These are phyloP conservation scores for Octopus sinensis DNA, from an alignment of 1,140 invertebrate genomes.

Conservation along the genomic window DNA sequence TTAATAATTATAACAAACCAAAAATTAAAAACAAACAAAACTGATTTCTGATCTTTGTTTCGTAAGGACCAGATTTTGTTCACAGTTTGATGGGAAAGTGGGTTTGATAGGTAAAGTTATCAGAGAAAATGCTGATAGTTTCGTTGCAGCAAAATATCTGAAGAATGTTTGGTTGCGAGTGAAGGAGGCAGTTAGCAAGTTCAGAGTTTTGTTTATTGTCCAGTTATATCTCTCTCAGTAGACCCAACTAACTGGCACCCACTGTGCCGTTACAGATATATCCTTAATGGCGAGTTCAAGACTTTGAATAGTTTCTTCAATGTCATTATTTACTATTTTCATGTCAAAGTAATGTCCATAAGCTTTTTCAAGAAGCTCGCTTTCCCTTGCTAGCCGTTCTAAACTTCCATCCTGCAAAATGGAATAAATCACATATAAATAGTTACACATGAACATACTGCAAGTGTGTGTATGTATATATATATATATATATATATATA, in stretches of 20 bases:
- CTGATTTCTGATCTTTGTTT: too few relatives aligned
- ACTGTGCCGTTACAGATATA: constrained; percentile 86
- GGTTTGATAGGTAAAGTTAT: too few relatives aligned
- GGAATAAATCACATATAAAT: neutral
- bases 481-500: constrained; percentile 5
- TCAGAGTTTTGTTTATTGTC: too few relatives aligned
- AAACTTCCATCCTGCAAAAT: constrained; percentile 72
- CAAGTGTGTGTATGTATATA: neutral
- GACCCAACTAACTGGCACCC: constrained; percentile 70
- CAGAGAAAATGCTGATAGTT: too few relatives aligned
- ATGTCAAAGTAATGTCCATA: constrained; percentile 98
- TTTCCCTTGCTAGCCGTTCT: constrained; percentile 91
- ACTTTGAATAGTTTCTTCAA: constrained; percentile 93
- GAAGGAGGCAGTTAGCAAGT: too few relatives aligned
- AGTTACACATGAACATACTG: neutral
- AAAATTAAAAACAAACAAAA: too few relatives aligned
- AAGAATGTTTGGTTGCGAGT: too few relatives aligned
- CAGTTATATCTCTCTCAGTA: constrained; percentile 38
- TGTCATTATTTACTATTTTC: constrained; percentile 98
- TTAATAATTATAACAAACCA: too few relatives aligned
- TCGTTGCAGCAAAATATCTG: too few relatives aligned
- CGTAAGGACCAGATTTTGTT: too few relatives aligned
- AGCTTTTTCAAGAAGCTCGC: constrained; percentile 88
- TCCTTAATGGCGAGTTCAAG: constrained; percentile 87
- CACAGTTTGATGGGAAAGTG: too few relatives aligned